Evolutionary conservation across 92 coral and sea anemone species (phyloP).

Genomic region (Montipora capitata): DNA sequence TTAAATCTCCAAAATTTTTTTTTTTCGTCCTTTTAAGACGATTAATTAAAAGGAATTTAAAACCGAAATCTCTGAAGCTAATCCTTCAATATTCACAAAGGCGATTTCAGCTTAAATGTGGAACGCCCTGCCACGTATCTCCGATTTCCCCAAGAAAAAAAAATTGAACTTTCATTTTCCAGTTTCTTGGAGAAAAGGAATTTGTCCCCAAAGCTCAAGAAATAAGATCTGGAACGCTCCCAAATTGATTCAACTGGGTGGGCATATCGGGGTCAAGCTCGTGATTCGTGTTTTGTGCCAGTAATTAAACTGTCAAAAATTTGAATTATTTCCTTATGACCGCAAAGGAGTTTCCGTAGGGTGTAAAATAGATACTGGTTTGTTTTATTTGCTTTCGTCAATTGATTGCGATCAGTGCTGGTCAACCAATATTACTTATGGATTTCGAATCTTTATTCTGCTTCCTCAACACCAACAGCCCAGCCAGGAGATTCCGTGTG

Average conservation of each 20-base stretch:
- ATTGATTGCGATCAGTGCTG: conserved; percentile 21
- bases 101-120: not conserved
- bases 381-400: conserved; percentile 44
- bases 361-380: conserved; percentile 30
- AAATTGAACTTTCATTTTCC: too few species aligned
- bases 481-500: conserved; percentile 45
- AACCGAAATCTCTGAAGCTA: conserved; percentile 4
- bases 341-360: conserved; percentile 24
- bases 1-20: conserved; percentile 25
- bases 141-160: too few species aligned
- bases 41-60: conserved; percentile 27
- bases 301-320: conserved; percentile 23
- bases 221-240: not conserved
- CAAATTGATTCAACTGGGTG: not conserved
- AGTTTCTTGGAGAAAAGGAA: conserved; percentile 7
- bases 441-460: conserved; percentile 13
- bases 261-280: not conserved
- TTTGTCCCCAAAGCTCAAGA: not conserved
- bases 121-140: too few species aligned
- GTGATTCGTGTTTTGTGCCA: conserved; percentile 35
- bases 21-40: conserved; percentile 28
- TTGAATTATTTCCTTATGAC: conserved; percentile 22
- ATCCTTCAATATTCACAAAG: not conserved
- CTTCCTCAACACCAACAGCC: conserved; percentile 40
- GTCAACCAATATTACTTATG: conserved; percentile 23